Base-by-base conservation (phyloP, 2,888 invertebrate genomes). In the Agriopis leucophaearia region DNA sequence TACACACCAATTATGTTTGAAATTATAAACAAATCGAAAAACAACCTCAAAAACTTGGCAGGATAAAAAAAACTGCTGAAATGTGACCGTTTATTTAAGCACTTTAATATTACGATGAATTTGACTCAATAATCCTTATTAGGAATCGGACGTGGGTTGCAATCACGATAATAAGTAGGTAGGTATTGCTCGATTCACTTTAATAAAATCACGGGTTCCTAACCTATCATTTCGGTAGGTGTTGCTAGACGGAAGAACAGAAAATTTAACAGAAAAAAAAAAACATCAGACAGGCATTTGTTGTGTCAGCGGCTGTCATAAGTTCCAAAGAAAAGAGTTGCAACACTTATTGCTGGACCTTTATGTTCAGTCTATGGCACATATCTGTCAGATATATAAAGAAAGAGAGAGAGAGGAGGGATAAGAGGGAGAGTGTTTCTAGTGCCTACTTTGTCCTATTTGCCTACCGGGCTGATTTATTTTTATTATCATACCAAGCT, bases 121-220 rank as follows among this genome's bases (percentile, higher is more conserved):
- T 64, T 64, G 47, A 58, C 60, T 68, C 68, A 75, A 73, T 72
- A 66, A 66, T 62, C 68, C 72, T 68, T 72, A 68, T 73, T 66
- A 66, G 64, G 73, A 27, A 47, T 16, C 63, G 69, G 45, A 58
- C 73, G 75, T 73, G 75, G 75, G 73, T 50, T 47, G 73, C 71
- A 73, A 75, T 75, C 73, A 69, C 45, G 73, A 70, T 75, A 75
- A 75, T 75, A 72, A 73, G 69, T 69, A 72, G 71, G 75, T 75
- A 73, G 71, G 75, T 75, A 73, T 75, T 73, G 66, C 59, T 47
- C 52, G 64, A 72, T 70, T 66, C 61, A 67, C 71, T 75, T 73
- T 54, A 71, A 67, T 61, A 50, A 66, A 60, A 66, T 68, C 64
- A 68, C 64, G 64, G 68, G 64, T 50, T 64, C 16, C 48, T 44